Percentiles rank a stretch among this genome's conserved stretches.
Conservation (phyloP, 1,140 invertebrate genomes). For the Vanessa atalanta region DNA sequence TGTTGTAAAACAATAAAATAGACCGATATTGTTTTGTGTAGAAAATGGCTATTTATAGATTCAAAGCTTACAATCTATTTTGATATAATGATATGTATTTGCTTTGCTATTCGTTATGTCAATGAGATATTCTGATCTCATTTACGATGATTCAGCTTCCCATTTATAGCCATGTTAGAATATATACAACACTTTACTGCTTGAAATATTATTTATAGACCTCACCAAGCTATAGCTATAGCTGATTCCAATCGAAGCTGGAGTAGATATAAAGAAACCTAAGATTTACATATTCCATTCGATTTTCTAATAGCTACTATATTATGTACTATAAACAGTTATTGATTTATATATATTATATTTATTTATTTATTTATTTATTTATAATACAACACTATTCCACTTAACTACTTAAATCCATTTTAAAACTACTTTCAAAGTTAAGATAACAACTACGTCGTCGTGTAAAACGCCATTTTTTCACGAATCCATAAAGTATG, state of each 20-base stretch:
- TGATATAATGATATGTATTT: conserved; percentile 8
- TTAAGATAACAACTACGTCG: no score
- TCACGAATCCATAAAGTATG: no score
- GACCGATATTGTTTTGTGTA: neutral
- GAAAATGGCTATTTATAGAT: neutral
- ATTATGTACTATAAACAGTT: no score
- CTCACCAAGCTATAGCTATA: conserved; percentile 10
- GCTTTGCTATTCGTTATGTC: conserved; percentile 17
- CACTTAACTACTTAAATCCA: no score
- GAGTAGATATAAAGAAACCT: no score
- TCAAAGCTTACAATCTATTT: conserved; percentile 13
- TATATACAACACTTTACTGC: conserved; percentile 15
- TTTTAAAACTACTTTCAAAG: no score
- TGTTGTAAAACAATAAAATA: neutral
- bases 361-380: no score
- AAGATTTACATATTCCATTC: no score
- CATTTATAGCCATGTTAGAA: conserved; percentile 42
- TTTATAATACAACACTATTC: no score
- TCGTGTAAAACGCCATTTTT: no score
- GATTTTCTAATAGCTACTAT: no score
- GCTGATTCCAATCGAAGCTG: neutral
- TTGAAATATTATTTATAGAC: conserved; percentile 27
- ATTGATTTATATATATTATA: no score
- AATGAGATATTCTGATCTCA: conserved; percentile 57
- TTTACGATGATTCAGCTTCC: conserved; percentile 56